Evolutionary conservation across 1,140 invertebrate genomes (phyloP).

Genomic region (Scaptomyza montana): DNA sequence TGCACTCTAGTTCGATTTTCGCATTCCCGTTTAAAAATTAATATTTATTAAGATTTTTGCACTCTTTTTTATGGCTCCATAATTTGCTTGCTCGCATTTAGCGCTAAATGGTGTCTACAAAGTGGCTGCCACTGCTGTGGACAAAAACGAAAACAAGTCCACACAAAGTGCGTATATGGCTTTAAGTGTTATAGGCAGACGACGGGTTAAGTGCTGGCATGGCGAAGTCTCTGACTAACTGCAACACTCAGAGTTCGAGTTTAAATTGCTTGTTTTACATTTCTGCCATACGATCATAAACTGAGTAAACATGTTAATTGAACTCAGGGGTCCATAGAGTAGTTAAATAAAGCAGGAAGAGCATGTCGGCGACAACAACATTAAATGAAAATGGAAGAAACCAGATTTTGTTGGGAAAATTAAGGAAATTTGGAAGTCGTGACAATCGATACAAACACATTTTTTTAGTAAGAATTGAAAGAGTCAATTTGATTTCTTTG

Average conservation of each 20-base stretch:
- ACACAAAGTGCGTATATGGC: slow-evolving; percentile 39
- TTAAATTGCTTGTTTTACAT: slow-evolving; percentile 54
- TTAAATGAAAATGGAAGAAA: not conserved
- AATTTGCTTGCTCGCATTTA: slow-evolving; percentile 77
- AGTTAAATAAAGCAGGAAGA: slow-evolving; percentile 11
- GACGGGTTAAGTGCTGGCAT: slow-evolving; percentile 65
- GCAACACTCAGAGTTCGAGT: slow-evolving; percentile 9
- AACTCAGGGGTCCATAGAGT: slow-evolving; percentile 13
- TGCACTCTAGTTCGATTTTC: slow-evolving; percentile 15
- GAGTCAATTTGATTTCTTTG: too few species aligned
- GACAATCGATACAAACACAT: too few species aligned
- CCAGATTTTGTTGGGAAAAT: too few species aligned
- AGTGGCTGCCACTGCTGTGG: slow-evolving; percentile 43
- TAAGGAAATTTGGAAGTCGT: too few species aligned
- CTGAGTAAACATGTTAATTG: slow-evolving; percentile 73
- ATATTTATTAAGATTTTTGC: slow-evolving; percentile 63
- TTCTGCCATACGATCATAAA: slow-evolving; percentile 54
- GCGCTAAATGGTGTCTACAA: slow-evolving; percentile 67
- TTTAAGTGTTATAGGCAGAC: slow-evolving; percentile 70
- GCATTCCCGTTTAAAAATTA: slow-evolving; percentile 47
- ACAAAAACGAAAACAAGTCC: slow-evolving; percentile 20
- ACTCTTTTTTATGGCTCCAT: slow-evolving; percentile 47
- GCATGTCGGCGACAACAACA: slow-evolving; percentile 5
- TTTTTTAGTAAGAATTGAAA: too few species aligned
- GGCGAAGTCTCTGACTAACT: slow-evolving; percentile 5